Base-by-base conservation (phyloP, 2,888 invertebrate genomes). In the Tinea trinotella region DNA sequence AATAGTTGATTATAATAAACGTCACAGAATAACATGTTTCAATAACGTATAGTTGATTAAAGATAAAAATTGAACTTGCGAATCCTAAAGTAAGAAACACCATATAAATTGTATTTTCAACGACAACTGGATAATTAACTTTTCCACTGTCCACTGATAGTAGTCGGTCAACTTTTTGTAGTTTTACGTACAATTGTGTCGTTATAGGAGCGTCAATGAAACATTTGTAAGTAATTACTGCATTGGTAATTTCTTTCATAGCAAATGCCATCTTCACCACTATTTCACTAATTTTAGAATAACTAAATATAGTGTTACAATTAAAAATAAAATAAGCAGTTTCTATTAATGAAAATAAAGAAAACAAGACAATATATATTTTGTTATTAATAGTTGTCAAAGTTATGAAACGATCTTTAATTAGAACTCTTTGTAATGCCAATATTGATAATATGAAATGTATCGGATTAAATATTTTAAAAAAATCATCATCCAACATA, bases 401-500 rank as follows among this genome's bases (percentile, higher is more conserved):
- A 1, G 76, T 76, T 0, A 65, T 67, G 53, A 68, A 80, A 58
- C 65, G 68, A 57, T 74, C 60, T 48, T 72, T 61, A 2, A 78
- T 63, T 10, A 66, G 59, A 0, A 78, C 69, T 34, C 71, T 66
- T 22, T 68, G 63, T n/a, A 66, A 64, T 1, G 77, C 79, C 0
- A 74, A 54, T 9, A 68, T 13, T 1, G 55, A 60, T 57, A 71
- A 68, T 2, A 68, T 35, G 1, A 59, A 55, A 55, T 75, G 71
- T 19, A 69, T 60, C 0, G 69, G 67, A 58, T 59, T 61, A 53
- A 77, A 79, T 34, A 71, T 61, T 54, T 60, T 57, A 6, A 71
- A 58, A 24, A 79, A 76, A 22, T 76, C 70, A 3, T 76, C 69
- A 20, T 73, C 71, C 36, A 80, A 59, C 15, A 75, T 64, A 56